Evolutionary conservation across 1,140 invertebrate species (phyloP), one percentile per base, ranked within the genome.

Genomic region (Orius laevigatus): DNA sequence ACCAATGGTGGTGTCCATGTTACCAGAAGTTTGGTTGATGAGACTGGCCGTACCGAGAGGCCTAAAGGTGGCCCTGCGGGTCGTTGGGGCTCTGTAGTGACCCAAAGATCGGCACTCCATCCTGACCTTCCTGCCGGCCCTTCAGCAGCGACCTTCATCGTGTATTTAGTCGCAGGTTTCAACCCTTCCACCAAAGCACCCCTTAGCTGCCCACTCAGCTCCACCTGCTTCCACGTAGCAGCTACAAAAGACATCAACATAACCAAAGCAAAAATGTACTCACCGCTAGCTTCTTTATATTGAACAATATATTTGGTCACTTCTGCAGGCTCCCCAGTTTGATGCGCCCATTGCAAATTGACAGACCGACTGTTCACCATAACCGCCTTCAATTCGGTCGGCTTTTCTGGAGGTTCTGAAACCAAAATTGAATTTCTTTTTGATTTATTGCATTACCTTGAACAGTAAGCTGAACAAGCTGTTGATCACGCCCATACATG

Each of bases 401-500:
- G 81, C 32, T 78, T 71, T 57, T 77, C 71, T 1, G 83, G 83
- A 9, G 77, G 79, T 60, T 85, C 82, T 76, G 56, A 16, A 57
- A 57, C n/a, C n/a, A 25, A 48, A 25, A 31, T 4, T 4, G n/a
- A 38, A 34, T 34, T 9, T n/a, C 8, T 34, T 34, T 9, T n/a
- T 8, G n/a, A 9, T 9, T 34, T 34, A 34, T 34, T n/a, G n/a
- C 8, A 9, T 9, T 34, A 81, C 79, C 78, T 73, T 88, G 82
- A 0, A 90, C 84, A 45, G 80, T 69, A 6, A 91, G 65, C 57
- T 84, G 79, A 31, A 87, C 81, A 25, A 79, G 66, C 56, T 86
- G 81, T 58, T 86, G 80, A 61, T 89, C 85, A 51, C 75, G 74
- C 6, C 86, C 86, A 58, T 84, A 84, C 20, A 78, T 66, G 66